Base-by-base conservation (phyloP, 1,140 invertebrate genomes). In the Drosophila jambulina region DNA sequence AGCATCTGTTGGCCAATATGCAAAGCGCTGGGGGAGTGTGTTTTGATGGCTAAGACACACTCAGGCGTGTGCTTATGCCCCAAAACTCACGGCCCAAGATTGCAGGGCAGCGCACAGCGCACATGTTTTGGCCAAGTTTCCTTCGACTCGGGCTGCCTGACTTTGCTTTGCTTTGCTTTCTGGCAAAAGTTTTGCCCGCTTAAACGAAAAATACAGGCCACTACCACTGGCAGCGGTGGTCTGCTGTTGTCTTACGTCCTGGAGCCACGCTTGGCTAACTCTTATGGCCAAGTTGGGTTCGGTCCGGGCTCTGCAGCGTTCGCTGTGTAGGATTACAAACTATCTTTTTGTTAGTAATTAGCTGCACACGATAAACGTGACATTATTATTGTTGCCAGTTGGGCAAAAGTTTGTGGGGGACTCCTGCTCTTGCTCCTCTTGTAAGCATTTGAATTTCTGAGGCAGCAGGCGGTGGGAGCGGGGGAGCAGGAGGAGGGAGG, bases 311-410 rank as follows among this genome's bases (percentile, higher is more conserved):
- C 19, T 15, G 38, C 62, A 4, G 21, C 58, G 1, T 60, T 49
- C 29, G 46, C 49, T 83, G 80, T 79, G 81, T 71, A 80, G 84
- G 84, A 88, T 88, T 90, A 88, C 85, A 88, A 88, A 88, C 85
- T 88, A 88, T 88, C 85, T 88, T 88, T 88, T 90, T 88, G 85
- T 88, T 88, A 90, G 85, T 88, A 88, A 88, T 88, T 88, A 88
- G 85, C 85, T 88, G 85, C 85, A 88, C 85, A 88, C 85, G 85
- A 88, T 90, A 88, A 88, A 88, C 85, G 85, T 88, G 85, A 88
- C 85, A 88, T 88, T 88, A 88, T 88, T 88, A 88, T 90, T 90
- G 85, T 88, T 87, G 77, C 80, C 80, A 87, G 71, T 86, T 79
- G 82, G 74, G 78, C 82, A 67, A 82, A 86, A 88, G 54, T 80